Evolutionary conservation across 2,797 vertebrate genomes (phyloP), one percentile per base, ranked within the genome.

Genomic region (Fundulus diaphanus): DNA sequence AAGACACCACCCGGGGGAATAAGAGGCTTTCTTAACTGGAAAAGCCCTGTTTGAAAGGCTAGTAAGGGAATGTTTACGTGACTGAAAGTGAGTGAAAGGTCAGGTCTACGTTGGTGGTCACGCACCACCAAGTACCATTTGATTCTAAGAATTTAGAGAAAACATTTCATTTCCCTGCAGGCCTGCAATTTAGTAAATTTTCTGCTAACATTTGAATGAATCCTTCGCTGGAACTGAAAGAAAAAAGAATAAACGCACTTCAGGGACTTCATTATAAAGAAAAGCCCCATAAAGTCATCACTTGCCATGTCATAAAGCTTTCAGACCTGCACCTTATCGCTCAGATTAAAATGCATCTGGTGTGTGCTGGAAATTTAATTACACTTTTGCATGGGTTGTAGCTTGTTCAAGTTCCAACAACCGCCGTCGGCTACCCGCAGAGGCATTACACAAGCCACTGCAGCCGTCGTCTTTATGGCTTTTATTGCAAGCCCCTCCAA

Each of bases 401-500:
- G 46, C 20, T 74, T 79, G 54, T 48, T 37, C 66, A 18, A 35
- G 35, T 68, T 89, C 51, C 73, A 82, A 9, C 40, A 49, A 48
- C 63, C 65, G 40, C 49, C 51, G 73, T 82, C 82, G 81, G 65
- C 74, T 68, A 24, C 75, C 81, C 29, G 16, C 80, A 57, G 80
- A 85, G 68, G 65, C 79, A 67, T 78, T 76, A 82, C 70, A 57
- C 67, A 76, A 79, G 77, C 78, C 74, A 59, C 79, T 83, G 73
- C 73, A 75, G 80, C 72, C 69, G 78, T 83, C 65, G 67, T 84
- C 73, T 86, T 87, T 86, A 87, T 70, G 65, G 68, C 75, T 68
- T 76, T 82, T 88, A 85, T 90, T 86, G 86, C 78, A 84, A 69
- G 77, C 74, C 74, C 82, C 70, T 87, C 70, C 84, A 82, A 75